Evolutionary conservation across 2,888 invertebrate species (phyloP), one percentile per base, ranked within the genome.

Genomic region (Dasysyrphus albostriatus): DNA sequence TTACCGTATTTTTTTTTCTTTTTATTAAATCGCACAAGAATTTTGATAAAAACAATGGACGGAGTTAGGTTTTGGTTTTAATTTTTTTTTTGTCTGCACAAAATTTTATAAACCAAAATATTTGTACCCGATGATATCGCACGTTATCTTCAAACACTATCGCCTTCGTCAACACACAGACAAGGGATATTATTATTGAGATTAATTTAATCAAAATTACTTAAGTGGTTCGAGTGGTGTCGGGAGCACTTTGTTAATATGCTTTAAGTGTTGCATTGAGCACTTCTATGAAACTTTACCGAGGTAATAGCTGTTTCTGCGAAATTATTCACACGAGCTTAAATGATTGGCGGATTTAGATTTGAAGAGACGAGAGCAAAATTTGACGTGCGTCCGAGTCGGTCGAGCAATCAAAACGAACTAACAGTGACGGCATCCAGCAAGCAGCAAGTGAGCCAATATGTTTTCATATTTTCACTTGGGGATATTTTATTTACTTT

Each of bases 401-500:
- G 70, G 63, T 75, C 75, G 75, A 83, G 72, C 75, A 83, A 70
- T 87, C 75, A 87, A 78, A 44, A 83, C 83, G 74, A 83, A 87
- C 87, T 87, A 70, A 87, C 78, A 61, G 34, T 78, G 78, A 79
- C 75, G 78, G 63, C 59, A 65, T 58, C 75, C 72, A 67, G 78
- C 78, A 75, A 83, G 83, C 72, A 67, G 78, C 78, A 75, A 83
- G 83, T 87, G 79, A 83, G 70, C 65, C 72, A 83, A 87, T 75
- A 83, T 87, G 83, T 77, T 87, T 78, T 75, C 29, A 73, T 75
- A 42, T 61, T 75, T 70, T 63, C 44, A 58, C 32, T 75, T 77
- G 51, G 76, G 81, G 76, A 54, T 73, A 47, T 47, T 49, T 4
- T 54, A n/a, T 65, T 37, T 39, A 51, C 51, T 51, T 51, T n/a